Evolutionary conservation across 2,888 invertebrate genomes (phyloP).

Genomic region (Aporophyla lueneburgensis): DNA sequence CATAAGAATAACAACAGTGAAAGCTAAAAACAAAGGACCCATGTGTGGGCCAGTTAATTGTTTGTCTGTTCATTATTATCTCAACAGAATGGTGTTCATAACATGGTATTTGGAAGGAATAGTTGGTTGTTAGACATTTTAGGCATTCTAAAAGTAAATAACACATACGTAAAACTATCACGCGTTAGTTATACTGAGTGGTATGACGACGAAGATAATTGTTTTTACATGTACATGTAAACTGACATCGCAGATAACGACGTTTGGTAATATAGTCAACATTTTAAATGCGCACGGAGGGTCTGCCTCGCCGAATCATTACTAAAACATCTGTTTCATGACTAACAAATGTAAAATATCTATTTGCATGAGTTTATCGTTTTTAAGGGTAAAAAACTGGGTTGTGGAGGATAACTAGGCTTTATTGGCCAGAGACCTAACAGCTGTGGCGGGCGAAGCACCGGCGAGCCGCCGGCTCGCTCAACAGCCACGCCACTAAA

Average conservation of each 20-base stretch:
- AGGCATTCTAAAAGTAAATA: conserved; percentile 13
- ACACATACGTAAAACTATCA: conserved; percentile 8
- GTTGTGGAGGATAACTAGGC: conserved; percentile 31
- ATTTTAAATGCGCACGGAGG: conserved; percentile 60
- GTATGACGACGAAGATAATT: conserved; percentile 25
- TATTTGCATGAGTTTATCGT: conserved; percentile 53
- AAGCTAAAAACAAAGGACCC: conserved; percentile 20
- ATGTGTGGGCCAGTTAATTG: neutral
- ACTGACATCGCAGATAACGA: conserved; percentile 58
- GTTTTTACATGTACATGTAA: conserved; percentile 50
- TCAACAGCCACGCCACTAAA: conserved; percentile 79
- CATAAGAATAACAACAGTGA: conserved; percentile 1
- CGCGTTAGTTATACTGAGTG: conserved; percentile 2
- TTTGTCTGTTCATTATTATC: conserved; percentile 1
- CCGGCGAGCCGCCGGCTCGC: conserved; percentile 77
- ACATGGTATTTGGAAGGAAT: neutral
- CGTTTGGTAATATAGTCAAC: conserved; percentile 52
- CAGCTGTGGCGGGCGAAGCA: conserved; percentile 71
- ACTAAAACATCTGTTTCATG: conserved; percentile 74
- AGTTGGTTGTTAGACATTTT: neutral
- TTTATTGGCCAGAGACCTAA: conserved; percentile 62
- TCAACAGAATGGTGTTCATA: conserved; percentile 8
- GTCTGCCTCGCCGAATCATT: conserved; percentile 55
- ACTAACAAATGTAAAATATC: conserved; percentile 63
- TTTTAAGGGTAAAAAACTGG: conserved; percentile 55